A percentile compares a stretch with the other conserved stretches of the same genome.
phyloP scores from a whole-genome alignment of 2,888 invertebrate genomes.

The Phortica magna region DNA sequence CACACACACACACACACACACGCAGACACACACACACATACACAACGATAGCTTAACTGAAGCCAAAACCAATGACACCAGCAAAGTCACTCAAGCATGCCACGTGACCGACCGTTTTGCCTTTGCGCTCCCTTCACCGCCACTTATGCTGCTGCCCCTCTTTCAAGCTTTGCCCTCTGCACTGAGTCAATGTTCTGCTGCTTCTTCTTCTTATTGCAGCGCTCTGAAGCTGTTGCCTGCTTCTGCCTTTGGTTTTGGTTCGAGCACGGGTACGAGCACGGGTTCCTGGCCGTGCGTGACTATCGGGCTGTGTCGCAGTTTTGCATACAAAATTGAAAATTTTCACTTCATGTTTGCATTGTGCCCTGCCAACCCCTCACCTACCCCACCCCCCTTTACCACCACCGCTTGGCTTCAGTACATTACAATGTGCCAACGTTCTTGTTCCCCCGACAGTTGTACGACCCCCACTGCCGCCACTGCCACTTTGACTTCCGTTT shows the following conservation, averaged over 20 bases:
- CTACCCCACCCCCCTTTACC: not conserved
- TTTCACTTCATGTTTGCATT: conserved; percentile 63
- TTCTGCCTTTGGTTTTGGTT: no score
- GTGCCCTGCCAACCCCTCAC: conserved; percentile 13
- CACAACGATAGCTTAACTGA: no score
- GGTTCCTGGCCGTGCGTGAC: conserved; percentile 58
- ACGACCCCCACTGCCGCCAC: no score
- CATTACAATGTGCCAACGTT: not conserved
- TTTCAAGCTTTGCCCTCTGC: conserved; percentile 28
- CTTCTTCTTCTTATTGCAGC: no score
- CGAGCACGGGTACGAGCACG: no score
- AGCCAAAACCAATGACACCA: not conserved
- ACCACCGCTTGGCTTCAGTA: not conserved
- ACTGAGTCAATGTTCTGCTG: not conserved
- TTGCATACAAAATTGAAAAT: conserved; percentile 69
- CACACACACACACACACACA: conserved; percentile 29
- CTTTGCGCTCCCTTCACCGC: no score
- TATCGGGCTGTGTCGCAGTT: conserved; percentile 66
- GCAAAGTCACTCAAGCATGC: not conserved
- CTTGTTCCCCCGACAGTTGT: not conserved
- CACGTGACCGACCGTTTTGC: no score
- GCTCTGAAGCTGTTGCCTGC: no score
- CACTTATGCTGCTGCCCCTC: not conserved
- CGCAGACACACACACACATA: not conserved
- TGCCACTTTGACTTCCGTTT: no score